Evolutionary conservation across 2,888 invertebrate genomes (phyloP).

Genomic region (Drosophila anomelani): DNA sequence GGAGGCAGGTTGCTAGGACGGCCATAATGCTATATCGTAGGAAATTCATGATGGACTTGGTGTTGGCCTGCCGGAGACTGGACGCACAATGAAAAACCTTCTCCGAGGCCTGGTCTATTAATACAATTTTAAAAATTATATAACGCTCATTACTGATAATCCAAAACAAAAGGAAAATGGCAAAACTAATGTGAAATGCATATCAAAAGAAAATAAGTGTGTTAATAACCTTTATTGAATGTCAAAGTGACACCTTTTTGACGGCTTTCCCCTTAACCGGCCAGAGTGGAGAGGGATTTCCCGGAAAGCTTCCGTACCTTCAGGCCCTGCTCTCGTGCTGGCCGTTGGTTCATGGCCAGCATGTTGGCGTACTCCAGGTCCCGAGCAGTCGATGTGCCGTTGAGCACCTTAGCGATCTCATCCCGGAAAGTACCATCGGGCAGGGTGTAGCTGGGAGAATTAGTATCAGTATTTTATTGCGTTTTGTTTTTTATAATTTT

Average conservation of each 20-base stretch:
- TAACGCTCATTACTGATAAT: not conserved
- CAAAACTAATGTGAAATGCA: not conserved
- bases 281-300: too few species aligned
- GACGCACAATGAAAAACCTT: not conserved
- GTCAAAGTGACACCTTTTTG: too few species aligned
- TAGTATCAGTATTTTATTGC: too few species aligned
- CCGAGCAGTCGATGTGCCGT: constrained; percentile 44
- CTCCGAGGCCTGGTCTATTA: not conserved
- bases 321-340: too few species aligned
- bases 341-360: constrained; percentile 55
- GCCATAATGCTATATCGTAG: not conserved
- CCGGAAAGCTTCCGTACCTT: too few species aligned
- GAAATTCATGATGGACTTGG: not conserved
- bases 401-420: too few species aligned
- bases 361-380: constrained; percentile 58
- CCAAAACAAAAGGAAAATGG: not conserved
- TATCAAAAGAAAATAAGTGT: not conserved
- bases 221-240: too few species aligned
- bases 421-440: too few species aligned
- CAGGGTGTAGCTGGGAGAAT: too few species aligned
- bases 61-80: not conserved
- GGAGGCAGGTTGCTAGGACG: not conserved
- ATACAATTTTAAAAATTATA: not conserved
- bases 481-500: too few species aligned
- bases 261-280: too few species aligned